Evolutionary conservation across 2,888 invertebrate species (phyloP).

Genomic region (Pomacea canaliculata): DNA sequence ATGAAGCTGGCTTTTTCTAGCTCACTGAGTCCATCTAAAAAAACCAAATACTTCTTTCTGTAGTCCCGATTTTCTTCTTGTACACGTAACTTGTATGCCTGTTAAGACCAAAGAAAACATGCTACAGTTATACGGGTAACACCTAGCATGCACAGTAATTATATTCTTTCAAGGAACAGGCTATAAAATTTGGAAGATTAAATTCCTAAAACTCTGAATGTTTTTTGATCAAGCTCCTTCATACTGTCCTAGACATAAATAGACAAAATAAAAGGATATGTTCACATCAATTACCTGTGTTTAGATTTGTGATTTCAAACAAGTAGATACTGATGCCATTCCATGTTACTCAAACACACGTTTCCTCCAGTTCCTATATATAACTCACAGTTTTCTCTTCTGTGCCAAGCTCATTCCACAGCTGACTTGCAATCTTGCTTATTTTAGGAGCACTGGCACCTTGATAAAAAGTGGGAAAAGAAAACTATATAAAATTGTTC

Average conservation of each 20-base stretch:
- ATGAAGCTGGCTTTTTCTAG: constrained; percentile 27
- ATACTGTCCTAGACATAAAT: too few relatives aligned
- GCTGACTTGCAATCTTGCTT: constrained; percentile 16
- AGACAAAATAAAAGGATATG: too few relatives aligned
- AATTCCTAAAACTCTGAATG: too few relatives aligned
- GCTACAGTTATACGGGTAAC: neutral
- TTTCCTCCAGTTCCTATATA: neutral
- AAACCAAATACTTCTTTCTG: constrained; percentile 14
- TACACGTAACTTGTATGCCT: constrained; percentile 26
- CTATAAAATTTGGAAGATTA: too few relatives aligned
- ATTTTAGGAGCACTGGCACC: neutral
- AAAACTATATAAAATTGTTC: neutral
- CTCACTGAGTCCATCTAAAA: constrained; percentile 21
- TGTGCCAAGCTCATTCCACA: constrained; percentile 37
- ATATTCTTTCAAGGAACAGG: too few relatives aligned
- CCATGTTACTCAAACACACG: neutral
- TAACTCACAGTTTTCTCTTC: constrained; percentile 37
- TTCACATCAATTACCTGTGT: too few relatives aligned
- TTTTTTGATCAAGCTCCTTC: too few relatives aligned
- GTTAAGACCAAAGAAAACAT: neutral
- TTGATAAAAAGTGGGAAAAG: neutral
- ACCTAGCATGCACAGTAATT: neutral
- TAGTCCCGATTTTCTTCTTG: constrained; percentile 25
- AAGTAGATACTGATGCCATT: too few relatives aligned
- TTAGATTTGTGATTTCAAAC: too few relatives aligned